These are phyloP conservation scores for Oegoconia quadripuncta DNA, from an alignment of 2,888 invertebrate species.

Conservation along the genomic window DNA sequence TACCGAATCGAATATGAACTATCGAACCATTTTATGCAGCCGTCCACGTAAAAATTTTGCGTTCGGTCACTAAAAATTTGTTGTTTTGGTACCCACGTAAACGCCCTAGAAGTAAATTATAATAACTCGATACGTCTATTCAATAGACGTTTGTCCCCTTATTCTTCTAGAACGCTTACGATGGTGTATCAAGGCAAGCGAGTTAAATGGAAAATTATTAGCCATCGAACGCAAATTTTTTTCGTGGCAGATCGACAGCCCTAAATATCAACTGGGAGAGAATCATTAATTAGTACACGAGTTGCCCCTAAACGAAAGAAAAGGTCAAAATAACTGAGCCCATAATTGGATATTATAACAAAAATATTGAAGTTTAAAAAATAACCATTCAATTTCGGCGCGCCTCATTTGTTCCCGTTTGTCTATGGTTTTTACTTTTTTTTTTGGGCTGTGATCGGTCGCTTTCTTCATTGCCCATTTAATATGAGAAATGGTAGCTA, in stretches of 20 bases:
- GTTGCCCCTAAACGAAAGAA: conserved; percentile 59
- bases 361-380: conserved; percentile 62
- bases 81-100: too few relatives aligned
- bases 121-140: too few relatives aligned
- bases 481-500: conserved; percentile 30
- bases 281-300: conserved; percentile 72
- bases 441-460: conserved; percentile 16
- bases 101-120: too few relatives aligned
- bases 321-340: conserved; percentile 56
- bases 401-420: conserved; percentile 64
- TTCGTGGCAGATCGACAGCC: conserved; percentile 36
- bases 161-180: too few relatives aligned
- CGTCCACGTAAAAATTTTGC: too few relatives aligned
- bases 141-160: too few relatives aligned
- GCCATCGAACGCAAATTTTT: too few relatives aligned
- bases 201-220: too few relatives aligned
- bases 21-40: too few relatives aligned
- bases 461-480: conserved; percentile 18
- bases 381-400: conserved; percentile 58
- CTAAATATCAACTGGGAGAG: conserved; percentile 53
- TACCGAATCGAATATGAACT: too few relatives aligned
- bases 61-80: too few relatives aligned
- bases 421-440: conserved; percentile 44
- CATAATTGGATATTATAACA: conserved; percentile 74
- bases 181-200: too few relatives aligned